Evolutionary conservation across 2,797 vertebrate genomes (phyloP), one percentile per base, ranked within the genome.

Genomic region (Avahi laniger): DNA sequence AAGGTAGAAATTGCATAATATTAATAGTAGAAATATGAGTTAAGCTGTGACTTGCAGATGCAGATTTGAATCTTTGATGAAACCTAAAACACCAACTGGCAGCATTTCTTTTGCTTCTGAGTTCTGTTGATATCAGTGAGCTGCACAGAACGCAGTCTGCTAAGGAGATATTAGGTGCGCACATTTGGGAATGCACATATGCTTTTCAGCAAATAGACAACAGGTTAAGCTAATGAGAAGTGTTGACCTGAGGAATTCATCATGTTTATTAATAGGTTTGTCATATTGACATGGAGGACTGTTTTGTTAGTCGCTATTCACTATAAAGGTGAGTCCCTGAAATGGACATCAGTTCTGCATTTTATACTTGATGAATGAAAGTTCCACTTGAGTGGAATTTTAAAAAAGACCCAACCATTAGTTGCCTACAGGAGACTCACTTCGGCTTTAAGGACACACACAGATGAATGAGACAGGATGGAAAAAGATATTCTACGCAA

Each of bases 201-300:
- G 61, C 79, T 73, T 93, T 81, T 90, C 80, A 80, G 54, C 72
- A 96, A 95, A 84, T 14, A 87, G 69, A 89, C 70, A 80, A 80
- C 73, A 70, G 61, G 65, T 41, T 89, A 86, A 35, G 46, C 69
- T 89, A 83, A 86, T 48, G n/a, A 92, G 73, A 65, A 85, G 38
- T 11, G 20, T 24, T 85, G 2, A 0, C 43, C 4, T 4, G 67
- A 89, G 38, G 22, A 80, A 84, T 69, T 59, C 20, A 33, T 78
- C 54, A 11, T 4, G 0, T 83, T 93, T 89, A 46, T 73, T 88
- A 72, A 69, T 82, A 57, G 24, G 18, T 87, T 88, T 94, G 82
- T 84, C 84, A 70, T 67, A 4, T 30, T 48, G 41, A 82, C 22
- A 1, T 4, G 17, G 30, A 76, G 26, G 35, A 33, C 30, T 41